Base-by-base conservation (phyloP, 2,888 invertebrate genomes). In the Cyrtodaria siliqua region DNA sequence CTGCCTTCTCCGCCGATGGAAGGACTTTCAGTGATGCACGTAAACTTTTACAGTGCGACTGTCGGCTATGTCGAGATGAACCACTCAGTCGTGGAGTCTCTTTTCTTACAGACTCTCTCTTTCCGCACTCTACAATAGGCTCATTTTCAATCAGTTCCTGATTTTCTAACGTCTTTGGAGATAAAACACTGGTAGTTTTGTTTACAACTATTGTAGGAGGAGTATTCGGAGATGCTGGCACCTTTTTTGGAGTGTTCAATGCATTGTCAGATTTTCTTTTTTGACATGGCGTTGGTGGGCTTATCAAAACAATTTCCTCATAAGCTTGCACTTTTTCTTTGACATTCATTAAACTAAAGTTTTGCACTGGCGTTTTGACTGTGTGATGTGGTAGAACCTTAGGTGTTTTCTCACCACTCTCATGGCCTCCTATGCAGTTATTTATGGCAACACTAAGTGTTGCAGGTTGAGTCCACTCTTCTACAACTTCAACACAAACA, bases 271-370 rank as follows among this genome's bases (percentile, higher is more conserved):
- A 1, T 14, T 14, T 14, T 20, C n/a, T 38, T 27, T 42, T 33
- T n/a, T 60, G 47, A 29, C 4, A 12, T 23, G 27, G 29, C 6
- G 42, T 18, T 16, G 64, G 27, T 16, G 75, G 75, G 59, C 75
- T 75, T n/a, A 61, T 61, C 16, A 62, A 47, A n/a, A 83, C 63
- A 63, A 84, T 86, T 24, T 83, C 79, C 52, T 87, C 87, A 69
- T 83, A 84, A 2, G 84, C 86, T 40, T 62, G 60, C 6, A 78
- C 81, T 57, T 81, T 85, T 42, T 84, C 77, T 53, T 79, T 83
- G 6, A 86, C 84, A 63, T 82, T 81, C 77, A 81, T 81, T 26
- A 24, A 42, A 23, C 42, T 56, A 29, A 77, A 81, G 47, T 74
- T 70, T 42, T 60, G 59, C 42, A 74, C 67, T 12, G 70, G 66